A percentile compares a stretch with the other conserved stretches of the same genome.
These are phyloP conservation scores for Crepidodera aurea DNA, from an alignment of 2,888 invertebrate species.

Conservation along the genomic window DNA sequence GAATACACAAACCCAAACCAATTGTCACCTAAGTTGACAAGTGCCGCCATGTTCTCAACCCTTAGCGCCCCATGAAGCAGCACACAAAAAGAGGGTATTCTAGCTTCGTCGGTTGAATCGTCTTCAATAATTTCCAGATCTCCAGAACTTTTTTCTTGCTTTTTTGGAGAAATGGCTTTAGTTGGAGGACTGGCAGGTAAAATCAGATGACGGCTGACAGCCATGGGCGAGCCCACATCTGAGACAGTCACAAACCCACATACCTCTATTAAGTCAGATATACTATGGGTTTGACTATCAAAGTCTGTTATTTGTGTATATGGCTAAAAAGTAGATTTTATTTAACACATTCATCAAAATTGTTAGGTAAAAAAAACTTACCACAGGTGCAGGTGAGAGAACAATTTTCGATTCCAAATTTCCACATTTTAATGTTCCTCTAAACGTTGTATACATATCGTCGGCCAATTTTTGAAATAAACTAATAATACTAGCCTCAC, in stretches of 20 bases:
- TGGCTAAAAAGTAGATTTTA: constrained; percentile 51
- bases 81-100: constrained; percentile 89
- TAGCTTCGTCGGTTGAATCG: constrained; percentile 75
- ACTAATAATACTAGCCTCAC: constrained; percentile 60
- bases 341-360: not conserved
- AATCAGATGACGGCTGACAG: constrained; percentile 88
- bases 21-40: constrained; percentile 70
- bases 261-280: constrained; percentile 80
- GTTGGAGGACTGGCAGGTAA: constrained; percentile 71
- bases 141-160: constrained; percentile 39
- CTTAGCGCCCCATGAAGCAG: constrained; percentile 83
- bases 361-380: too few species aligned
- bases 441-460: constrained; percentile 76
- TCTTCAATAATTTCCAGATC: constrained; percentile 60
- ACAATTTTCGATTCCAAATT: constrained; percentile 75
- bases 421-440: constrained; percentile 77
- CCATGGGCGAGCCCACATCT: constrained; percentile 91
- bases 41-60: constrained; percentile 88
- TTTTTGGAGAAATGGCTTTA: constrained; percentile 19
- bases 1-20: constrained; percentile 97
- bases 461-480: constrained; percentile 76
- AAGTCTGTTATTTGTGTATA: constrained; percentile 70
- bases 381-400: constrained; percentile 78
- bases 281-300: constrained; percentile 67
- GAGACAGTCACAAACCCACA: constrained; percentile 88